phyloP scores from a whole-genome alignment of 2,888 invertebrate genomes.

The Ceratothoa steindachneri region DNA sequence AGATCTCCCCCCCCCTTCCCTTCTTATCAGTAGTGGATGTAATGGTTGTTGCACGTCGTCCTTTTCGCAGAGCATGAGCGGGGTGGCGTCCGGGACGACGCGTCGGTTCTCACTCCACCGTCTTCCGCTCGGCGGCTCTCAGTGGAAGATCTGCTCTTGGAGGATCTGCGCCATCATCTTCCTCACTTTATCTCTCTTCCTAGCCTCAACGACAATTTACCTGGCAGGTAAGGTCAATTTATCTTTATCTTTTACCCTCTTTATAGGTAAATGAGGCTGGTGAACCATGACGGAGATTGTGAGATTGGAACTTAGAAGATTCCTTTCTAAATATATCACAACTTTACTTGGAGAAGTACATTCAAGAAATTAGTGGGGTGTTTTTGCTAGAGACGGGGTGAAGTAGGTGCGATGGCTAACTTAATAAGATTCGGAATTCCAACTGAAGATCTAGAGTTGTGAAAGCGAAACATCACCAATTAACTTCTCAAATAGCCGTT shows the following conservation, averaged over 20 bases:
- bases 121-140: background rate
- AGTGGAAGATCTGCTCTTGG: conserved; percentile 2
- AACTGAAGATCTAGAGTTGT: too few species aligned
- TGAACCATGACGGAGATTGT: background rate
- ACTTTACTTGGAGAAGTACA: too few species aligned
- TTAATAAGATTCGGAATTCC: too few species aligned
- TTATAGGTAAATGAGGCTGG: background rate
- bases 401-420: too few species aligned
- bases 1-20: too few species aligned
- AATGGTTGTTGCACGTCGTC: too few species aligned
- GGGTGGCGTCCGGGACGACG: background rate
- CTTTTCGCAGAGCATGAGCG: background rate
- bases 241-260: too few species aligned
- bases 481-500: too few species aligned
- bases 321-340: background rate
- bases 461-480: too few species aligned
- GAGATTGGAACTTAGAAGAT: background rate
- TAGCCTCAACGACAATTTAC: background rate
- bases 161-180: conserved; percentile 1
- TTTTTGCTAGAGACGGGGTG: too few species aligned
- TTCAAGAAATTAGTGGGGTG: too few species aligned
- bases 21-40: too few species aligned
- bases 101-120: background rate
- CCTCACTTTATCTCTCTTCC: background rate
- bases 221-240: background rate